Evolutionary conservation across 2,888 invertebrate genomes (phyloP), one percentile per base, ranked within the genome.

Genomic region (Ichneumoninae sp.): DNA sequence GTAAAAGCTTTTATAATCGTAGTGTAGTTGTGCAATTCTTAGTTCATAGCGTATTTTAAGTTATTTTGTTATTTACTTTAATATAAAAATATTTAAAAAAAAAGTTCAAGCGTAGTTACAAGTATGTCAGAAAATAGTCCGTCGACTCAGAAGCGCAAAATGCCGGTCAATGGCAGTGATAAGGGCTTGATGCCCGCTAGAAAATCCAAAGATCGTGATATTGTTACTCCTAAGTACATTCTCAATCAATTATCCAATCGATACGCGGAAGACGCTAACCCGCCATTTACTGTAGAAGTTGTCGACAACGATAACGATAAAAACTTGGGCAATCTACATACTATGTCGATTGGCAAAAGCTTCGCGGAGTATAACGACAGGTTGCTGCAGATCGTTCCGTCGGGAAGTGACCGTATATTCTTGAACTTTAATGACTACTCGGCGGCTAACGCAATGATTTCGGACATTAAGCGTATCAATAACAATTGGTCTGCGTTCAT

Each of bases 241-340:
- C 26, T 44, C 0, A 30, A 26, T 7, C 74, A 65, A 33, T 10
- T 74, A 1, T 36, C 22, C 0, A 74, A 74, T n/a, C 40, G 74
- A 16, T 74, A 50, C n/a, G 5, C 10, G 13, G 4, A 1, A 5
- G 10, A 63, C 1, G 6, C 60, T 4, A 0, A 1, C 0, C 30
- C n/a, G 0, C 74, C 74, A 1, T 74, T 47, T 33, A n/a, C 57
- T 6, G 74, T 74, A 3, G 47, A 63, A 13, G 19, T 74, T 10
- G n/a, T 63, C 4, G 74, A 74, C 5, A 19, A 26, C 6, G 26
- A 19, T 1, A 0, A 7, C 2, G 19, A 47, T 0, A 63, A 63
- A 3, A 74, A 63, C n/a, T 7, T 74, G 13, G 74, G 74, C 1
- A 74, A 74, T 16, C 4, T 74, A 3, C 74, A 74, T 19, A 10